These are phyloP conservation scores for Cyphomyrmex costatus DNA, from an alignment of 1,140 invertebrate species.

Conservation along the genomic window DNA sequence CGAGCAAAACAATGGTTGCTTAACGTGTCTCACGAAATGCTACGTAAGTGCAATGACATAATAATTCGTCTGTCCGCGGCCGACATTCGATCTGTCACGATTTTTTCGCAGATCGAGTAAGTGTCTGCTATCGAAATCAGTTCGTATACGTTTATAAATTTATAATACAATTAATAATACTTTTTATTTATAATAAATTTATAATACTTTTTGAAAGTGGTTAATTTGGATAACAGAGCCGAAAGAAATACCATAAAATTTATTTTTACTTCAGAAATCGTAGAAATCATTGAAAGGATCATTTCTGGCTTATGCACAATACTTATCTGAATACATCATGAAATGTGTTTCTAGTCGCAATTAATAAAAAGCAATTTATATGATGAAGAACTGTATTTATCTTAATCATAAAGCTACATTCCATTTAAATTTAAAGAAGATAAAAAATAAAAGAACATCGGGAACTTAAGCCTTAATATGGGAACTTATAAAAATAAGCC, in stretches of 20 bases:
- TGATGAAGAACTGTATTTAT: not conserved
- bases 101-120: not conserved
- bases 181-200: too few species aligned
- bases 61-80: constrained; percentile 4
- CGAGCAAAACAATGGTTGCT: constrained; percentile 74
- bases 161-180: too few species aligned
- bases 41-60: constrained; percentile 65
- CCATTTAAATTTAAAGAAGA: not conserved
- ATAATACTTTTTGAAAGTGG: too few species aligned
- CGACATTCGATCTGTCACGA: constrained; percentile 23
- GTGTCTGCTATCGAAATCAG: not conserved
- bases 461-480: not conserved
- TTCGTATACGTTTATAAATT: not conserved
- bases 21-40: constrained; percentile 74
- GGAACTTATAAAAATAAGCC: too few species aligned
- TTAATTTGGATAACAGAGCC: not conserved
- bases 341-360: not conserved
- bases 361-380: not conserved
- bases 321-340: not conserved
- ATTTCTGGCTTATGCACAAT: not conserved
- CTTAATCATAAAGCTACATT: not conserved
- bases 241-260: not conserved
- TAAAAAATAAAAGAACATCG: not conserved
- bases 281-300: not conserved
- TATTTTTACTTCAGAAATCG: not conserved